These are phyloP conservation scores for Rousettus leschenaultii DNA, from an alignment of 2,113 vertebrate genomes.

Conservation along the genomic window DNA sequence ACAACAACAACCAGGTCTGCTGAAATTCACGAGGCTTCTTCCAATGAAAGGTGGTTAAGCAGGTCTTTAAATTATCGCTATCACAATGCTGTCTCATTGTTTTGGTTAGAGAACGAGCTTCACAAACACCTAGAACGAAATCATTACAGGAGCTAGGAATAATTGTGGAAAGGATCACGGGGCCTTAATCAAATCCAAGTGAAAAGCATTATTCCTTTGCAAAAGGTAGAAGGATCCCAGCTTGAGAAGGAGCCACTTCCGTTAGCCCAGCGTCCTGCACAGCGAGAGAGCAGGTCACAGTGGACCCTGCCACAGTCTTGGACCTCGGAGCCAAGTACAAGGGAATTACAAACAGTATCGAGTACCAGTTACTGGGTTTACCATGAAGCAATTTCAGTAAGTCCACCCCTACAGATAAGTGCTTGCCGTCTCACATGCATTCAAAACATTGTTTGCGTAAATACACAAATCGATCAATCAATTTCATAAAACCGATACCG, in stretches of 20 bases:
- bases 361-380: rapidly evolving
- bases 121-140: neutral
- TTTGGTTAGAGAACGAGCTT: neutral
- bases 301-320: rapidly evolving
- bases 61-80: neutral
- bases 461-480: rapidly evolving
- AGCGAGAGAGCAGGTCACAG: rapidly evolving
- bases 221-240: neutral
- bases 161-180: neutral
- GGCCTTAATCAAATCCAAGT: neutral
- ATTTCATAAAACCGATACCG: neutral
- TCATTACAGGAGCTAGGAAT: neutral
- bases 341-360: rapidly evolving
- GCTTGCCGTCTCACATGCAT: rapidly evolving
- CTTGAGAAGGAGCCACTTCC: neutral
- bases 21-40: slow-evolving; percentile 34
- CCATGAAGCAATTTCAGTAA: rapidly evolving
- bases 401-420: neutral
- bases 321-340: neutral
- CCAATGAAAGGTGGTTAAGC: neutral
- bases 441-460: neutral
- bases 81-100: neutral
- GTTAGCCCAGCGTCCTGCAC: rapidly evolving
- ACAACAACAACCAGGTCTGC: slow-evolving; percentile 14
- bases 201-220: neutral